Evolutionary conservation across 2,113 vertebrate species (phyloP).

Genomic region (Vulpes lagopus): DNA sequence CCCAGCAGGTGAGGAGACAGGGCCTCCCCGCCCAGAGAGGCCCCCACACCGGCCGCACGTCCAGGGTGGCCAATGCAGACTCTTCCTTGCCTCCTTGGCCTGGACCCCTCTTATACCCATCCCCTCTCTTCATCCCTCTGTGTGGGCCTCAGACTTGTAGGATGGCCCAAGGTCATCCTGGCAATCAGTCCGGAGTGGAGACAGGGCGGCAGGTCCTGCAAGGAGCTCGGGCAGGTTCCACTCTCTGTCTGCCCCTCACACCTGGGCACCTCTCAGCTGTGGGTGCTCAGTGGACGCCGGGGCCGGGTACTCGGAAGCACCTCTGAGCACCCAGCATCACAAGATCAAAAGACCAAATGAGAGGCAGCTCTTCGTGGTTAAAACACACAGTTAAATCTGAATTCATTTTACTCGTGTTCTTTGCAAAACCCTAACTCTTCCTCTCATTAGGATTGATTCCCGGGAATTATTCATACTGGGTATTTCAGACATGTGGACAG

Average conservation of each 20-base stretch:
- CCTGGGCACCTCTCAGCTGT: background rate
- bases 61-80: background rate
- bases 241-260: background rate
- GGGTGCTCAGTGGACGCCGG: too few species aligned
- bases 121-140: background rate
- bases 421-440: background rate
- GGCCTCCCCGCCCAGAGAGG: background rate
- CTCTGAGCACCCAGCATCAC: background rate
- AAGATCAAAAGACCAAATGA: background rate
- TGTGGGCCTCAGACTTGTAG: background rate
- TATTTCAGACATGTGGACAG: background rate
- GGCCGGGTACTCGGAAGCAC: background rate
- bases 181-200: too few species aligned
- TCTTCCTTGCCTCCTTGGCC: background rate
- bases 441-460: background rate
- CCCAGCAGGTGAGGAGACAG: accelerated
- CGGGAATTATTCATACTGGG: too few species aligned
- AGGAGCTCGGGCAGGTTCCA: background rate
- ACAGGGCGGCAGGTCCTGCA: background rate
- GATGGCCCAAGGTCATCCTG: background rate
- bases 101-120: background rate
- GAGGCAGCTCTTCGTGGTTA: background rate
- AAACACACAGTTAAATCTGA: background rate
- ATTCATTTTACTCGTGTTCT: background rate
- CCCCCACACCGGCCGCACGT: too few species aligned